Conservation (phyloP, 2,113 vertebrate genomes). For the Stegostoma tigrinum region DNA sequence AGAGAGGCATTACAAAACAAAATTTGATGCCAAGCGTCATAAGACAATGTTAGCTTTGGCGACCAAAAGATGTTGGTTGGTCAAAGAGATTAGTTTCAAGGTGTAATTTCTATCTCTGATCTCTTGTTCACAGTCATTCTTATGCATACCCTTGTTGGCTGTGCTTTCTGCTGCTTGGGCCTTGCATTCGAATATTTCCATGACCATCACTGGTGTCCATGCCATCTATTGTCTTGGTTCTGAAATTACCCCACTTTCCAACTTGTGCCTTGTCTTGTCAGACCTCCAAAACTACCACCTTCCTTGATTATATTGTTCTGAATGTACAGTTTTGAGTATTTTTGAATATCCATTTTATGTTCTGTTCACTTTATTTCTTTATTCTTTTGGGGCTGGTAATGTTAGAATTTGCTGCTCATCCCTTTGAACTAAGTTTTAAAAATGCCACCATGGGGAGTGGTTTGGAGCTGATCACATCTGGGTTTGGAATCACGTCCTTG, state of each 20-base stretch:
- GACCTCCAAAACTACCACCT: neutral
- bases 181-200: neutral
- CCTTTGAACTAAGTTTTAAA: no score
- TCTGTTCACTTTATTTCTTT: no score
- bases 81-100: no score
- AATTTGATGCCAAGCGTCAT: no score
- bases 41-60: no score
- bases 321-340: neutral
- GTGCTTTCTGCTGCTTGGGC: neutral
- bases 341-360: neutral
- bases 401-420: no score
- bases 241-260: neutral
- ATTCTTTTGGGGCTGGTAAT: no score
- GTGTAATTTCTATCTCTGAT: neutral
- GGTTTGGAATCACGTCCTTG: no score
- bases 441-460: no score
- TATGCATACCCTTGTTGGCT: neutral
- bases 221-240: neutral
- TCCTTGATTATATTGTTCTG: neutral
- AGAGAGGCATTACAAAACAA: neutral
- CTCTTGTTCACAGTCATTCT: neutral
- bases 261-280: neutral
- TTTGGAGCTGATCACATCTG: no score
- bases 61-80: no score
- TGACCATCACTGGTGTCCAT: neutral